Evolutionary conservation across 2,113 vertebrate genomes (phyloP), one percentile per base, ranked within the genome.

Genomic region (Platysternon megacephalum): DNA sequence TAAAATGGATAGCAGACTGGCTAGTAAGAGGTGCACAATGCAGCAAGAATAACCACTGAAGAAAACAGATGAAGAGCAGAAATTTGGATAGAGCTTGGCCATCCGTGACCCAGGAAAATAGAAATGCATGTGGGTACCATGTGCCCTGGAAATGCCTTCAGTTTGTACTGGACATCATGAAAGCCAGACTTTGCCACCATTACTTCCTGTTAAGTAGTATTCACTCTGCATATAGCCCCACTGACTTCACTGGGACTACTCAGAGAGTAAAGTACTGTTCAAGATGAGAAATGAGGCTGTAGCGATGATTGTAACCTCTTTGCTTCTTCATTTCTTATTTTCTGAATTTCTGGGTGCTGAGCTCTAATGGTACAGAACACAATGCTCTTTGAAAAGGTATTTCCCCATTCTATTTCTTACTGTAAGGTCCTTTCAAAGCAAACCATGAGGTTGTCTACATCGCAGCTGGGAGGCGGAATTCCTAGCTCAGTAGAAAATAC

Each of bases 41-140:
- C 85, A 53, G 49, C 51, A n/a, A 2, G 2, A 17, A 42, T 1
- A 58, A 26, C 8, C 13, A 26, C 17, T 1, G 1, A 44, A 5
- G 4, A 17, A 85, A 11, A 2, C 4, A 44, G 52, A 82, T 56
- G 5, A 48, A 48, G 46, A 48, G 46, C 46, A 48, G 46, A 48
- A 9, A 48, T 48, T 11, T 48, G 46, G 46, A 48, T 48, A 48
- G 46, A 48, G 10, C 46, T 48, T 87, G 19, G n/a, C 17, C 35
- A 2, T 1, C 0, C 52, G 29, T 19, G 39, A 52, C n/a, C 17
- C 11, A 17, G 3, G 0, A 0, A 91, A 88, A 79, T 4, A 44
- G 35, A 42, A 91, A 22, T 39, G 3, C 26, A 72, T 55, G 52
- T 32, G 82, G 48, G 35, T 42, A 82, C 11, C 6, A 91, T 21